Percentiles rank a stretch among this genome's conserved stretches.
Conservation (phyloP, 2,888 invertebrate species). For the Melanotus villosus region DNA sequence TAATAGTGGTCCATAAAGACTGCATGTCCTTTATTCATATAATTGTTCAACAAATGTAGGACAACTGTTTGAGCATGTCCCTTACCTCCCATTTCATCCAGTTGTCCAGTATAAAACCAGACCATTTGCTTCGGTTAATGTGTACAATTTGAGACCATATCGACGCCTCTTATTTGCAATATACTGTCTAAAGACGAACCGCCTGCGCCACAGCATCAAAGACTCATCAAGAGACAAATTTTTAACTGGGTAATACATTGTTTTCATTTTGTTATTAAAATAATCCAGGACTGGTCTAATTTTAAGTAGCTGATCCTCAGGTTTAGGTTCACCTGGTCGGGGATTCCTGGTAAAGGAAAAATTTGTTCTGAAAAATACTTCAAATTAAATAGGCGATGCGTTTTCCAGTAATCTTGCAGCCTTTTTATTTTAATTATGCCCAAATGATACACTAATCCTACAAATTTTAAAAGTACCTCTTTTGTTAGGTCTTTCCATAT, state of each 20-base stretch:
- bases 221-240: not conserved
- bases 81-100: constrained; percentile 55
- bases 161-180: constrained; percentile 5
- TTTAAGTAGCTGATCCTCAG: too few relatives aligned
- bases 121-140: constrained; percentile 51
- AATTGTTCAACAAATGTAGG: not conserved
- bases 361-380: not conserved
- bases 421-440: constrained; percentile 51
- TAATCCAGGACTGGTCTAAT: too few relatives aligned
- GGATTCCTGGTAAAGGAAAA: not conserved
- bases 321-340: too few relatives aligned
- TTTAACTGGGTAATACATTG: not conserved
- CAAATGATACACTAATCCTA: constrained; percentile 60
- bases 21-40: constrained; percentile 5
- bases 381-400: not conserved
- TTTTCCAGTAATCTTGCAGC: not conserved
- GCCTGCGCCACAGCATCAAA: not conserved
- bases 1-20: constrained; percentile 18
- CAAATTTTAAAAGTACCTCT: constrained; percentile 54
- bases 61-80: constrained; percentile 50
- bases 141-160: constrained; percentile 52
- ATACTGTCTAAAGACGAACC: not conserved
- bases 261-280: not conserved
- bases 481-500: constrained; percentile 53
- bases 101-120: constrained; percentile 56